Evolutionary conservation across 2,888 invertebrate genomes (phyloP).

Genomic region (Drosophila cognata): DNA sequence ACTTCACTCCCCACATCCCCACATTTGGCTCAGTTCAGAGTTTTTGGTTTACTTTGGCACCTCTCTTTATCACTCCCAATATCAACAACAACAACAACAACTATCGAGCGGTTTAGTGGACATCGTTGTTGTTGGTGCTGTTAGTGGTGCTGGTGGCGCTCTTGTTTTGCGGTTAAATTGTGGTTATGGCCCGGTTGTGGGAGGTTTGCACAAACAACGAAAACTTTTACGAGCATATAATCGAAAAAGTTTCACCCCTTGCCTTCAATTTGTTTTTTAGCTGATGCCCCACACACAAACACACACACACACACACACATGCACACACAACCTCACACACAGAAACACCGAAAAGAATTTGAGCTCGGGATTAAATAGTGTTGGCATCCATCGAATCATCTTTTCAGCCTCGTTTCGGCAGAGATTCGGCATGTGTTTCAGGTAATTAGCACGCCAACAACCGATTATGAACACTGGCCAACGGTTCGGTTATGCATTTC

Average conservation of each 20-base stretch:
- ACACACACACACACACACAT: neutral
- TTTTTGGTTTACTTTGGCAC: conserved; percentile 48
- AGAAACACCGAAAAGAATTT: neutral
- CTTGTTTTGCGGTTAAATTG: conserved; percentile 70
- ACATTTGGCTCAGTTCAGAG: conserved; percentile 1
- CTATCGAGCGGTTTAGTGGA: conserved; percentile 41
- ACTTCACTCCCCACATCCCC: conserved; percentile 44
- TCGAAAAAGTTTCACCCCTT: conserved; percentile 74
- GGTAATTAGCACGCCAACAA: conserved; percentile 42
- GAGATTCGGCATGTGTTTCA: conserved; percentile 25
- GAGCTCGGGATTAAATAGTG: conserved; percentile 16
- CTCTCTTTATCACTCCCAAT: conserved; percentile 58
- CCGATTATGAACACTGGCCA: conserved; percentile 20
- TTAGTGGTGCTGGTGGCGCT: conserved; percentile 35
- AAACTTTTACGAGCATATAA: conserved; percentile 82
- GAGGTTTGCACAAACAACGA: conserved; percentile 64
- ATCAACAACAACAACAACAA: conserved; percentile 34
- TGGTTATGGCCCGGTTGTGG: conserved; percentile 58
- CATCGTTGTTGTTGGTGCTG: conserved; percentile 18
- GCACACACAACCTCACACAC: neutral
- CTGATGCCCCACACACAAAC: conserved; percentile 1
- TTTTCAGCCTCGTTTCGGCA: neutral
- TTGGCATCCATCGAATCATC: conserved; percentile 38
- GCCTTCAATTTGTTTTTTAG: conserved; percentile 18
- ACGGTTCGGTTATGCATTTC: conserved; percentile 1